phyloP scores from a whole-genome alignment of 2,113 vertebrate species.

The Urocitellus parryii region DNA sequence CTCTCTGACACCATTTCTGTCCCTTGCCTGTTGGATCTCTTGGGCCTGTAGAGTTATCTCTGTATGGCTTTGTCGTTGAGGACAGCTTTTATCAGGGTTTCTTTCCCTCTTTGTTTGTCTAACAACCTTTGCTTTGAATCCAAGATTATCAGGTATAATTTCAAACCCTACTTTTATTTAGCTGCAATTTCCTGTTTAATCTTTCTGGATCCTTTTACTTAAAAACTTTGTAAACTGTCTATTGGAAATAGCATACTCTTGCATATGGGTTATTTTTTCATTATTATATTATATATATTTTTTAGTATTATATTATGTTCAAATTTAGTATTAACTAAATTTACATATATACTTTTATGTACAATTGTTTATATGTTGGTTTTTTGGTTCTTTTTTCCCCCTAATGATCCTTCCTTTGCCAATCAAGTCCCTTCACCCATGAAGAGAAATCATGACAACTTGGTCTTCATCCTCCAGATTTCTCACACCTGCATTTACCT shows the following conservation, averaged over 20 bases:
- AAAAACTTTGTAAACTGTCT: not conserved
- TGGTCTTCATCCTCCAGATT: not conserved
- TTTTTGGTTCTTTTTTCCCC: not conserved
- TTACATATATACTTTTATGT: not conserved
- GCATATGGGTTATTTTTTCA: not conserved
- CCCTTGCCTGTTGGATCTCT: not conserved
- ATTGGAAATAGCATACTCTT: not conserved
- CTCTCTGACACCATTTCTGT: rapidly evolving
- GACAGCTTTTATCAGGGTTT: too few species aligned
- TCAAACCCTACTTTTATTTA: not conserved
- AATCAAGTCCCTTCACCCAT: not conserved
- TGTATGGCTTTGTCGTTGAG: not conserved
- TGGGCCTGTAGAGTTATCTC: not conserved
- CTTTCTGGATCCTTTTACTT: not conserved
- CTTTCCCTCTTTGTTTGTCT: not conserved
- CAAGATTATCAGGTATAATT: not conserved
- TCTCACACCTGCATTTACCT: not conserved
- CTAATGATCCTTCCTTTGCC: not conserved
- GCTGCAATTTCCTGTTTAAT: not conserved
- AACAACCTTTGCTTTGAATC: not conserved
- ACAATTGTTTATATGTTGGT: too few species aligned
- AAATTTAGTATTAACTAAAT: not conserved
- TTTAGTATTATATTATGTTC: too few species aligned
- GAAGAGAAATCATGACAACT: not conserved
- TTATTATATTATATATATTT: too few species aligned